phyloP scores from a whole-genome alignment of 2,797 vertebrate species.

The Kryptolebias ocellatus region DNA sequence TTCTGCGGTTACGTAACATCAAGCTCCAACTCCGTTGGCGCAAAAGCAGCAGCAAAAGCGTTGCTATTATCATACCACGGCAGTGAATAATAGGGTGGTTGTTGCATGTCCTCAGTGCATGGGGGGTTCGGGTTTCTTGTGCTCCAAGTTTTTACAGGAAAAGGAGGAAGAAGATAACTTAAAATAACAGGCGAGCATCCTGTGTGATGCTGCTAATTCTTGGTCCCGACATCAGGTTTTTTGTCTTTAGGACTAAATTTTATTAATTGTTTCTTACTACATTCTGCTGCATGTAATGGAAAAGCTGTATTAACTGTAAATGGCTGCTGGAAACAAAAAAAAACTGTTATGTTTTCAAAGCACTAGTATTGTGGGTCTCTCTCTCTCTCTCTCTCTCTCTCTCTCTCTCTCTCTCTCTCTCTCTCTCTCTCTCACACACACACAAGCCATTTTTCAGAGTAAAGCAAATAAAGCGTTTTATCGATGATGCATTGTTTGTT shows the following conservation, averaged over 20 bases:
- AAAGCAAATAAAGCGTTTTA: background rate
- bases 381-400: background rate
- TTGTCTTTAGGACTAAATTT: constrained; percentile 8
- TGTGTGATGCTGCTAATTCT: constrained; percentile 24
- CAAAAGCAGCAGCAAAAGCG: background rate
- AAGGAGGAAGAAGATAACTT: constrained; percentile 42
- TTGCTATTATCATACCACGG: background rate
- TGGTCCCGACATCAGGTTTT: background rate
- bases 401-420: too few species aligned
- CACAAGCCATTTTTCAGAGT: background rate
- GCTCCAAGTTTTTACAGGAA: constrained; percentile 45
- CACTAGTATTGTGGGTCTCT: background rate
- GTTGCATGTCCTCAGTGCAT: background rate
- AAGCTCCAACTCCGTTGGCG: background rate
- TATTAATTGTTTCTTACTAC: background rate
- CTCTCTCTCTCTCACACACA: background rate
- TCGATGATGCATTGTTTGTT: background rate
- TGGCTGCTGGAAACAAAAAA: constrained; percentile 5
- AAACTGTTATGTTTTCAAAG: constrained; percentile 30
- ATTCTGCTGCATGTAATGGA: background rate
- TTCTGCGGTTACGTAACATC: background rate
- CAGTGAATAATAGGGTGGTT: background rate
- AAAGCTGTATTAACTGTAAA: background rate
- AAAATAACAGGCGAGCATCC: constrained; percentile 44
- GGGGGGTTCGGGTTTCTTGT: constrained; percentile 13